Conservation (phyloP, 2,888 invertebrate genomes). For the Chelonus formosanus region DNA sequence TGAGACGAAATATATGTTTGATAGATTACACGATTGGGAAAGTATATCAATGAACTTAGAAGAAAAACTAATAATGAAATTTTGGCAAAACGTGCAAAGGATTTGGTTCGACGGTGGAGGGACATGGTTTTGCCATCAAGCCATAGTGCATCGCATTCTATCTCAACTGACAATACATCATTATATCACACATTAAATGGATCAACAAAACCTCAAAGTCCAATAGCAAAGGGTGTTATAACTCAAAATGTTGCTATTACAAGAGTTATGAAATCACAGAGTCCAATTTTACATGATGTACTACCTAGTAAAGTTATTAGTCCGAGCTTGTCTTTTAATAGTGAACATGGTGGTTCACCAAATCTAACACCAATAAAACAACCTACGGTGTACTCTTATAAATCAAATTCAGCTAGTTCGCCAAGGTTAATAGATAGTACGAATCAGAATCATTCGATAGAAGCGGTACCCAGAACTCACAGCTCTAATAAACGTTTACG, state of each 20-base stretch:
- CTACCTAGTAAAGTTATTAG: constrained; percentile 60
- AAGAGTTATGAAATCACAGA: constrained; percentile 60
- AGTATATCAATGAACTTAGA: constrained; percentile 90
- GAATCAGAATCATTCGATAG: constrained; percentile 59
- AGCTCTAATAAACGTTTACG: constrained; percentile 68
- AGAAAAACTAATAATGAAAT: constrained; percentile 85
- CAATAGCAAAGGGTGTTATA: constrained; percentile 58
- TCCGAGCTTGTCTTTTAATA: constrained; percentile 62
- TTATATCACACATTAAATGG: constrained; percentile 50
- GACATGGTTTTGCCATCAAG: constrained; percentile 77
- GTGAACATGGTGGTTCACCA: constrained; percentile 62
- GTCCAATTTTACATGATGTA: constrained; percentile 57
- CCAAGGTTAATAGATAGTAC: constrained; percentile 50
- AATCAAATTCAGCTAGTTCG: constrained; percentile 48
- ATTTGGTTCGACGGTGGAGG: constrained; percentile 91
- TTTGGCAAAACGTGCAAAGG: constrained; percentile 89
- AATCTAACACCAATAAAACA: constrained; percentile 56
- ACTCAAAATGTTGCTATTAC: constrained; percentile 56
- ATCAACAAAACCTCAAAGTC: constrained; percentile 54
- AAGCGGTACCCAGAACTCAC: constrained; percentile 67
- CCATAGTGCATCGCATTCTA: constrained; percentile 54
- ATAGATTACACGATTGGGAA: constrained; percentile 93
- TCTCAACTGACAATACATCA: constrained; percentile 45
- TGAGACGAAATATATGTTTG: too few relatives aligned
- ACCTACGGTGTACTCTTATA: constrained; percentile 54